Evolutionary conservation across 1,140 invertebrate genomes (phyloP), one percentile per base, ranked within the genome.

Genomic region (Melitaea cinxia): DNA sequence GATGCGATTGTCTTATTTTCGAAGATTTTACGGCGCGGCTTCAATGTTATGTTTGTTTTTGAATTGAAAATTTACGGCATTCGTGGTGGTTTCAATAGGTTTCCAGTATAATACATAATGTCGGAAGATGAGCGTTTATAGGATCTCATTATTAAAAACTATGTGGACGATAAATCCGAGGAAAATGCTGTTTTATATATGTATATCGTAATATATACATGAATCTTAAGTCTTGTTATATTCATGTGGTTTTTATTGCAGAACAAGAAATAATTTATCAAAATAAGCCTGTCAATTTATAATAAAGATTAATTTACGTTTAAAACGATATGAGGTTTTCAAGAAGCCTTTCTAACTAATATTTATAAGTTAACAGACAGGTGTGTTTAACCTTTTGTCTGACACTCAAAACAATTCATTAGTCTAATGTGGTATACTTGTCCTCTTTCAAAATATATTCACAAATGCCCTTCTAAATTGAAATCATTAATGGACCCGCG

Each of bases 381-480:
- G 64, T 70, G 70, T 64, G 62, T 42, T 52, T 65, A 67, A 66
- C 71, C 67, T 65, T 75, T 68, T 59, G 64, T 64, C 64, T 59
- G 45, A 26, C 54, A 64, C 70, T 65, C 73, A 68, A 72, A 65
- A 70, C 79, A 78, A 71, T 65, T 72, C 80, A 78, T 81, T 81
- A 78, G 71, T 68, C 65, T 65, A 65, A 69, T 72, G 52, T 79
- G 75, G 67, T 71, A 71, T 82, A 83, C 79, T 72, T 71, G 73
- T 75, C 75, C 74, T 65, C 61, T 77, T 75, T 74, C 72, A 74
- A 84, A 83, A 83, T 82, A 81, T 80, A 88, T 85, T 83, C 80
- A 77, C 78, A 82, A 72, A 78, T 73, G 75, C 80, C 79, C 75
- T 86, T 86, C 85, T 86, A 86, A 87, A 85, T 86, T 85, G 81